Conservation (phyloP, 2,888 invertebrate species). For the Gastrophysa polygoni region DNA sequence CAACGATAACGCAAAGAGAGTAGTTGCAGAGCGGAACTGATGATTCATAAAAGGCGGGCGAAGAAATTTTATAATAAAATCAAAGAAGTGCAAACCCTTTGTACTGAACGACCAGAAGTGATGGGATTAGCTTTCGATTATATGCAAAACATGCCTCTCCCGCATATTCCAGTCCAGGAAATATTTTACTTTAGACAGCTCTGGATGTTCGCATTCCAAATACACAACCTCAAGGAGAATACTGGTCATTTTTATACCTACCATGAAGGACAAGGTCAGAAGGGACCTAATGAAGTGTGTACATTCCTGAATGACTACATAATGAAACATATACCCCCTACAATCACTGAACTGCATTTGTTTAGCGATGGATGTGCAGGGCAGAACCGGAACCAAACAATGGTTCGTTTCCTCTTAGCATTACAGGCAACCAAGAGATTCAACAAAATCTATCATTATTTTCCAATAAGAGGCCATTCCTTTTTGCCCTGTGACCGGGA, state of each 20-base stretch:
- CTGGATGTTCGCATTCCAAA: constrained; percentile 18
- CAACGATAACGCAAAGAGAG: constrained; percentile 23
- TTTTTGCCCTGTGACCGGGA: too few species aligned
- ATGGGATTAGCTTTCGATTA: constrained; percentile 41
- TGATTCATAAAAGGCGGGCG: constrained; percentile 22
- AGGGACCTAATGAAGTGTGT: too few species aligned
- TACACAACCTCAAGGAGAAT: constrained; percentile 19
- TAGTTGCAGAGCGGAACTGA: constrained; percentile 23
- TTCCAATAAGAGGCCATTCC: too few species aligned
- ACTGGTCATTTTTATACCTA: constrained; percentile 19
- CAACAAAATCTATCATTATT: too few species aligned
- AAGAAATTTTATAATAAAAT: constrained; percentile 26
- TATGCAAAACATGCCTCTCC: constrained; percentile 39
- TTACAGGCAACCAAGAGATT: too few species aligned
- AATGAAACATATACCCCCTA: too few species aligned
- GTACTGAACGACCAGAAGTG: constrained; percentile 26
- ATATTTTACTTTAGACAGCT: constrained; percentile 40
- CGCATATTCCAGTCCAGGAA: constrained; percentile 43
- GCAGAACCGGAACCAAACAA: too few species aligned
- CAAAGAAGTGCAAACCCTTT: constrained; percentile 5
- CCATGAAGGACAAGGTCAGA: too few species aligned
- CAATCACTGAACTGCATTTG: too few species aligned
- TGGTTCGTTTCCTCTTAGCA: too few species aligned
- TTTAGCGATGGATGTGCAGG: too few species aligned
- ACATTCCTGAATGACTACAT: too few species aligned